Evolutionary conservation across 2,113 vertebrate species (phyloP).

Genomic region (Amblyornis subalaris): DNA sequence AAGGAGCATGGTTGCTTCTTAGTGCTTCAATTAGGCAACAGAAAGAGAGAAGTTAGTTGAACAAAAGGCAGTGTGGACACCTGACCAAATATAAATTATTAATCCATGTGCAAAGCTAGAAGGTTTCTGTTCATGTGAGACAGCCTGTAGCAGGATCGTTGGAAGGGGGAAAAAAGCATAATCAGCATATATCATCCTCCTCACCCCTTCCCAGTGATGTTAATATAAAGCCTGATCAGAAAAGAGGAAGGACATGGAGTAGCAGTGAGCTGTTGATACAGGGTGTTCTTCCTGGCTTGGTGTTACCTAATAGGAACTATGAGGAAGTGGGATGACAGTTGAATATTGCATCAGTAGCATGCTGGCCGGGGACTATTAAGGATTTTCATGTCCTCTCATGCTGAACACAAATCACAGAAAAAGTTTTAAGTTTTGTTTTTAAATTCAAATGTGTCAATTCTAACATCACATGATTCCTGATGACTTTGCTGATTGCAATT

Average conservation of each 20-base stretch:
- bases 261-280: not conserved
- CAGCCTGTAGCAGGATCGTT: not conserved
- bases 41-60: not conserved
- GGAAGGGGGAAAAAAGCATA: not conserved
- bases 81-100: not conserved
- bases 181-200: not conserved
- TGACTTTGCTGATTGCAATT: not conserved
- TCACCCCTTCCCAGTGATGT: not conserved
- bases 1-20: not conserved
- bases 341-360: not conserved
- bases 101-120: not conserved
- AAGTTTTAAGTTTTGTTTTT: not conserved
- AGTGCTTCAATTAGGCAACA: not conserved
- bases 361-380: accelerated
- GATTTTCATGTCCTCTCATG: not conserved
- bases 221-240: not conserved
- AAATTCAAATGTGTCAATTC: not conserved
- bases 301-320: accelerated
- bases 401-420: not conserved
- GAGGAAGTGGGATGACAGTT: not conserved
- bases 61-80: not conserved
- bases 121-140: not conserved
- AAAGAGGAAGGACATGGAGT: accelerated
- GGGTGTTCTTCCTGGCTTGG: not conserved
- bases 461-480: not conserved